These are phyloP conservation scores for Brachionus asplanchnoidis DNA, from an alignment of 1,140 invertebrate species.

Conservation along the genomic window DNA sequence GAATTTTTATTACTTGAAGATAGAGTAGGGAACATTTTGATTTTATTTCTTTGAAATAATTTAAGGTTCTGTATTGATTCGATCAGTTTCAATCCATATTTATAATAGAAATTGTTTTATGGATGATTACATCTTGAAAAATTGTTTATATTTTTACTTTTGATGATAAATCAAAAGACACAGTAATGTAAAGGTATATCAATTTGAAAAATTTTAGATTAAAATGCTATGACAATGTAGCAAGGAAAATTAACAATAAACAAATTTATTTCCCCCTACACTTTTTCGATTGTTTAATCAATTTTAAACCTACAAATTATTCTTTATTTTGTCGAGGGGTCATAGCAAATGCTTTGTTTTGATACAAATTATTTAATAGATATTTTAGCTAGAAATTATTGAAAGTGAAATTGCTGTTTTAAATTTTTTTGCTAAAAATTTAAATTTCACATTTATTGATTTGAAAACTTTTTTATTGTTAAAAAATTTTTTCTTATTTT, in stretches of 20 bases:
- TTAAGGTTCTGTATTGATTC: background rate
- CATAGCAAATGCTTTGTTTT: background rate
- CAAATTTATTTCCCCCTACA: background rate
- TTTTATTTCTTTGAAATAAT: background rate
- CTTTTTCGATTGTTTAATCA: background rate
- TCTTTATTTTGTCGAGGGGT: background rate
- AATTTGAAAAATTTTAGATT: background rate
- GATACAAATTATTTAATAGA: background rate
- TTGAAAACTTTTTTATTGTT: too few species aligned
- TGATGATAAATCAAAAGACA: background rate
- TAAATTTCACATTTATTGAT: too few species aligned
- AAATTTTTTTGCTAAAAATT: too few species aligned
- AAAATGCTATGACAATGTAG: background rate
- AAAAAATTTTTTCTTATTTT: too few species aligned
- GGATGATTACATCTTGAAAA: background rate
- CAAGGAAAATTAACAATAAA: background rate
- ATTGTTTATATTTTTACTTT: constrained; percentile 1
- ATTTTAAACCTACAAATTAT: background rate
- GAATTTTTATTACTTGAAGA: background rate
- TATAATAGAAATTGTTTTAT: background rate
- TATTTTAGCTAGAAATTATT: background rate
- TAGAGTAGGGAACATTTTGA: background rate
- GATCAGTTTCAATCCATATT: background rate
- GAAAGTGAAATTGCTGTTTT: too few species aligned
- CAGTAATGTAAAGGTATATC: background rate